These are phyloP conservation scores for Euplagia quadripunctaria DNA, from an alignment of 2,888 invertebrate genomes.

Conservation along the genomic window DNA sequence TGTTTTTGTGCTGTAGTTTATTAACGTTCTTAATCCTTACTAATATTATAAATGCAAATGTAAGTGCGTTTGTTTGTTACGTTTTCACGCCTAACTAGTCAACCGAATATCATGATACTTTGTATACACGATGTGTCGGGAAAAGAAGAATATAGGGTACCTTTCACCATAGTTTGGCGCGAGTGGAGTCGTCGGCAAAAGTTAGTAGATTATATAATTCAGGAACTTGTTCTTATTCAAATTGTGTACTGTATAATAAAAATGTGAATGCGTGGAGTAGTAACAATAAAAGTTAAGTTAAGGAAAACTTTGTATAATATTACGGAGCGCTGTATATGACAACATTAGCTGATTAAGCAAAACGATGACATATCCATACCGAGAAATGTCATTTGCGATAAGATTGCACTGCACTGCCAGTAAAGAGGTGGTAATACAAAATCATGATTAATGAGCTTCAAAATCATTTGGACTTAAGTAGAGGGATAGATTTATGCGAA, in stretches of 20 bases:
- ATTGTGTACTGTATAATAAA: not conserved
- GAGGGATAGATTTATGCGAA: constrained; percentile 15
- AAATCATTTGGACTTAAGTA: constrained; percentile 11
- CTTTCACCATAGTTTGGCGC: no score
- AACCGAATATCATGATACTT: no score
- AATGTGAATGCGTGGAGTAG: not conserved
- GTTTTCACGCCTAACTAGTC: no score
- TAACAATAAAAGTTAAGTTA: not conserved
- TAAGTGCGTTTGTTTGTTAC: no score
- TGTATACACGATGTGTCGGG: no score
- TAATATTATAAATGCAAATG: no score
- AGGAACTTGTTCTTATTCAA: not conserved
- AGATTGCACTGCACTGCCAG: constrained; percentile 51
- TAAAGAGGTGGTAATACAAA: constrained; percentile 40
- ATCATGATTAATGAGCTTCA: constrained; percentile 48
- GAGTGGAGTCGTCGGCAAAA: no score
- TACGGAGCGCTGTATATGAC: not conserved
- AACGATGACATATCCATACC: constrained; percentile 50
- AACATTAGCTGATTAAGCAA: constrained; percentile 22
- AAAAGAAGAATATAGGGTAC: no score
- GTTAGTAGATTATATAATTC: not conserved
- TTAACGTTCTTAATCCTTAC: not conserved
- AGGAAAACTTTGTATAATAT: not conserved
- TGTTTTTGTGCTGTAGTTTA: constrained; percentile 1
- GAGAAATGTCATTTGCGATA: constrained; percentile 45